Evolutionary conservation across 2,797 vertebrate species (phyloP).

Genomic region (Onychomys arenicola): DNA sequence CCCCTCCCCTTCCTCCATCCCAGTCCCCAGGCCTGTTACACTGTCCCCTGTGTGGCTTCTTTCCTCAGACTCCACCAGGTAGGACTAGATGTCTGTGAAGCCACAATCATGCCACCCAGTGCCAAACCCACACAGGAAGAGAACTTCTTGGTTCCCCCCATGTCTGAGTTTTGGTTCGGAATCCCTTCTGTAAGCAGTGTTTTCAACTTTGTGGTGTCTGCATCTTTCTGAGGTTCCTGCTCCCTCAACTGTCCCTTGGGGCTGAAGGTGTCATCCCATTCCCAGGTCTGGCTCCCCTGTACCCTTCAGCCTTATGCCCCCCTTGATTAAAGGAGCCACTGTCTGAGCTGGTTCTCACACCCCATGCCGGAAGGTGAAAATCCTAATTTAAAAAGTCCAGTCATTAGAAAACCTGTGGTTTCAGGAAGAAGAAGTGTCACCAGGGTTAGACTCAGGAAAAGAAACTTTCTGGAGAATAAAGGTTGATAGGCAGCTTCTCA

Average conservation of each 20-base stretch:
- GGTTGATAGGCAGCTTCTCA: not conserved
- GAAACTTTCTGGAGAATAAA: not conserved
- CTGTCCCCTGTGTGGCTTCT: not conserved
- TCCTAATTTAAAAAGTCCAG: not conserved
- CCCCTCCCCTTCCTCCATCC: not conserved
- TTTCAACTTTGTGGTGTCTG: not conserved
- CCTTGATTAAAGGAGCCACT: fast-evolving
- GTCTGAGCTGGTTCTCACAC: not conserved
- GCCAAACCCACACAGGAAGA: not conserved
- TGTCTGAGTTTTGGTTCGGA: not conserved
- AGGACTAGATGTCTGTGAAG: not conserved
- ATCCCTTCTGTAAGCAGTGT: not conserved
- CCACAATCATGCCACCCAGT: too few relatives aligned
- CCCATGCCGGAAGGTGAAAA: not conserved
- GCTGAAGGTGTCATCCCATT: not conserved
- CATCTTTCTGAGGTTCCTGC: not conserved
- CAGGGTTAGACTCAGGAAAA: not conserved
- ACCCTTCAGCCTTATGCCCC: not conserved
- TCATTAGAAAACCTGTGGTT: not conserved
- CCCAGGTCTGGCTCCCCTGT: not conserved
- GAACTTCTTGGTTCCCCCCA: not conserved
- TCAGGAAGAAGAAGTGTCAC: not conserved
- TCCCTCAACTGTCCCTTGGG: not conserved
- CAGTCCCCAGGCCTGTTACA: too few relatives aligned
- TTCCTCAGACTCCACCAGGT: not conserved